Base-by-base conservation (phyloP, 2,888 invertebrate genomes). In the Melangyna quadrimaculata region DNA sequence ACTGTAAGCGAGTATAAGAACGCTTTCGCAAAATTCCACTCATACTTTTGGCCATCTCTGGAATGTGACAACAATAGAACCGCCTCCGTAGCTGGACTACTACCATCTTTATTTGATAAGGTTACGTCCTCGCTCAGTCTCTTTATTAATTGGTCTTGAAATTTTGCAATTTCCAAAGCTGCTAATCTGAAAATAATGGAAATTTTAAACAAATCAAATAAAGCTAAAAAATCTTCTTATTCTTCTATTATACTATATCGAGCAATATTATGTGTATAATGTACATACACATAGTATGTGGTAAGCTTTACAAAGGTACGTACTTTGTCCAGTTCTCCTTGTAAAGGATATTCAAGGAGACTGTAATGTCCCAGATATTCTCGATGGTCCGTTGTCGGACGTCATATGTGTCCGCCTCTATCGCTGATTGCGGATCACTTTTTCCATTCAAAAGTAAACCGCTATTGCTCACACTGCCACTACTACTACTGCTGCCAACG, bases 1-100 rank as follows among this genome's bases (percentile, higher is more conserved):
- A 98, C 97, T 43, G 98, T 98, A 88, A 98, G 94, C 24, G 98
- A 98, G 93, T 98, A 98, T 89, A 98, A 95, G 93, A 98, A 98
- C 72, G 98, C 97, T 90, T 96, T 95, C 73, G 97, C 96, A 91
- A 97, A 95, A 91, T 96, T 97, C 97, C 97, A 97, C 91, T 97
- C 96, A 91, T 95, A 94, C 88, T 95, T 95, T 88, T 93, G 90
- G 29, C 87, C 81, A 59, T 88, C 88, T 83, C 90, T 90, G 87
- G 89, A 89, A 88, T 91, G 90, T 81, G 91, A 90, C 78, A 91
- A 89, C 43, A 92, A 87, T 70, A 92, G 90, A 17, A 92, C 92
- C 63, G 92, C 92, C 88, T 92, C 92, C 67, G 92, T 92, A 81
- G 92, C 91, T 78, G 92, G 90, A 89, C 90, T 89, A 89, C 90